Conservation (phyloP, 2,113 vertebrate species). For the Myotis brandtii region DNA sequence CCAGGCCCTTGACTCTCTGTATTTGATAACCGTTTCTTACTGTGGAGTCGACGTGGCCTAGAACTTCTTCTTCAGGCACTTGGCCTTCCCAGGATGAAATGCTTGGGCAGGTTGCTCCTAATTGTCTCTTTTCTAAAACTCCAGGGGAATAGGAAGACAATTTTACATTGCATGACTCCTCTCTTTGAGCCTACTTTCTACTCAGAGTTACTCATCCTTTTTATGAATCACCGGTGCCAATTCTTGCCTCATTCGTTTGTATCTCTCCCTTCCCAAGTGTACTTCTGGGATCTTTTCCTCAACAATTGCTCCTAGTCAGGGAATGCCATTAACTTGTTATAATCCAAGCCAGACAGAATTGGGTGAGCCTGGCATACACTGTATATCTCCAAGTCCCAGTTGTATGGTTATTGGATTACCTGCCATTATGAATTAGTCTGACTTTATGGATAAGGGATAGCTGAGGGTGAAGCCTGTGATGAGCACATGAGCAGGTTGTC, state of each 20-base stretch:
- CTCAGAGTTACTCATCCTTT: background rate
- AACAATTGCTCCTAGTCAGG: background rate
- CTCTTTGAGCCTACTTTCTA: background rate
- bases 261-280: background rate
- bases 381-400: background rate
- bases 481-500: background rate
- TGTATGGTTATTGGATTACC: background rate
- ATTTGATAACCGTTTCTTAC: background rate
- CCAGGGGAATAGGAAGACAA: background rate
- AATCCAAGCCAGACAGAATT: constrained; percentile 33
- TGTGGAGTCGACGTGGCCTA: background rate
- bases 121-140: background rate
- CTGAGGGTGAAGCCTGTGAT: background rate
- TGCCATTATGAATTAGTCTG: background rate
- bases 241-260: background rate
- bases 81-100: background rate
- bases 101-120: background rate
- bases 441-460: background rate
- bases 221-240: constrained; percentile 5
- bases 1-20: background rate
- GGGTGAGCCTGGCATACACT: background rate
- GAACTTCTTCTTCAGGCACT: background rate
- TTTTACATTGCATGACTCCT: background rate
- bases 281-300: constrained; percentile 18
- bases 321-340: constrained; percentile 30